Evolutionary conservation across 2,888 invertebrate genomes (phyloP).

Genomic region (Mayetiola destructor): DNA sequence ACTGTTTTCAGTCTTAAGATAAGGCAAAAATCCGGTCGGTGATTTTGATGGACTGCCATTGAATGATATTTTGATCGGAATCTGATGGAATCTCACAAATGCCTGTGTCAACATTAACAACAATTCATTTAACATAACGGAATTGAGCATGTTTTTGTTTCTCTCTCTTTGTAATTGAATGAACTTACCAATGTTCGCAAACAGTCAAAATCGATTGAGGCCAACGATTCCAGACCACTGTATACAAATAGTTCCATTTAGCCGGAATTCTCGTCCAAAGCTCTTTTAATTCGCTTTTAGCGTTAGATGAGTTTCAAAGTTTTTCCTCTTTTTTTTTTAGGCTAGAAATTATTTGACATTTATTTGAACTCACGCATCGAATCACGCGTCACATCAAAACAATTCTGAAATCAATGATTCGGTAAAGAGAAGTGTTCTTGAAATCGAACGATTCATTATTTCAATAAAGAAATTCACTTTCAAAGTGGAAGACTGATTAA

Average conservation of each 20-base stretch:
- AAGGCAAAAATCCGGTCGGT: conserved; percentile 56
- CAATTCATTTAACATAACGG: conserved; percentile 18
- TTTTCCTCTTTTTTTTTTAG: too few species aligned
- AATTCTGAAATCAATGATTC: too few species aligned
- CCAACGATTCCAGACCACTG: conserved; percentile 76
- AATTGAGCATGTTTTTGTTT: not conserved
- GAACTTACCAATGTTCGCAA: conserved; percentile 60
- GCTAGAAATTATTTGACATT: too few species aligned
- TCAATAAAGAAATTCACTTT: too few species aligned
- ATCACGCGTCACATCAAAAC: too few species aligned
- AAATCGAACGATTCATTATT: too few species aligned
- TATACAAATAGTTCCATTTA: conserved; percentile 40
- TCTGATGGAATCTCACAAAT: conserved; percentile 59
- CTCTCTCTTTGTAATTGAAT: not conserved
- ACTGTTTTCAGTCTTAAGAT: conserved; percentile 46
- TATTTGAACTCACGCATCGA: too few species aligned
- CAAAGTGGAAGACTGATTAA: too few species aligned
- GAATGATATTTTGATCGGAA: conserved; percentile 54
- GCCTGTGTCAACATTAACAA: conserved; percentile 35
- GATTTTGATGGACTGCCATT: conserved; percentile 57
- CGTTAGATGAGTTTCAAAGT: too few species aligned
- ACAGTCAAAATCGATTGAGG: conserved; percentile 71
- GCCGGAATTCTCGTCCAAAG: too few species aligned
- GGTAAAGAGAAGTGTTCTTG: too few species aligned
- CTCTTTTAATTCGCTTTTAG: too few species aligned